Percentiles rank a stretch among this genome's conserved stretches.
Evolutionary conservation across 1,140 invertebrate species (phyloP).

Genomic region (Reticulitermes speratus): DNA sequence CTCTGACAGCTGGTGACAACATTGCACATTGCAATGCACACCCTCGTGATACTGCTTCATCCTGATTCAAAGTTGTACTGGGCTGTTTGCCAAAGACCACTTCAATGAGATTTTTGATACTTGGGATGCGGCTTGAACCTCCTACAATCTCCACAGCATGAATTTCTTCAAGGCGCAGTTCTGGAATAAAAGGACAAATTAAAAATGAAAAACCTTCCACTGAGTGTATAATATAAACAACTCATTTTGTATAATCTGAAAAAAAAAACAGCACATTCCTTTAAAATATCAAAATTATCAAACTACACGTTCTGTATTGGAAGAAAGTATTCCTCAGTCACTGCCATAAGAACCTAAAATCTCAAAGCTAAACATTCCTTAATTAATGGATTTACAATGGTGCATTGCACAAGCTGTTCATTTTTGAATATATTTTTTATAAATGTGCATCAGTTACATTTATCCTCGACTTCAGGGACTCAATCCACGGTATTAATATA

Average conservation of each 20-base stretch:
- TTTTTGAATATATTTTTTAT: no score
- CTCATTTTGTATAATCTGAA: not conserved
- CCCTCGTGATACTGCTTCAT: conserved; percentile 94
- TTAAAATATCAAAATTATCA: not conserved
- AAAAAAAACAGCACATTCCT: not conserved
- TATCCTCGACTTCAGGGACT: no score
- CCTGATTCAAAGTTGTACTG: conserved; percentile 96
- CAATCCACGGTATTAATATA: no score
- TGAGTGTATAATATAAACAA: conserved; percentile 15
- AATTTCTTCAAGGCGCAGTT: conserved; percentile 81
- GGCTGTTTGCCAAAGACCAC: conserved; percentile 82
- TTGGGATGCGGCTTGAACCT: conserved; percentile 90
- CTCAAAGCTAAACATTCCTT: no score
- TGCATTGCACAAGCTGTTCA: no score
- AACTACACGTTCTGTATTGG: no score
- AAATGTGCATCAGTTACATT: no score
- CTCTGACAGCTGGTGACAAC: conserved; percentile 92
- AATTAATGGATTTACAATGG: no score
- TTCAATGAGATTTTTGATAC: conserved; percentile 86
- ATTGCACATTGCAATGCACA: conserved; percentile 97
- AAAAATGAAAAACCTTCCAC: not conserved
- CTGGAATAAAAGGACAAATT: conserved; percentile 50
- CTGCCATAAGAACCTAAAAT: no score
- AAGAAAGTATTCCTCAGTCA: no score
- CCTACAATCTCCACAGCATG: conserved; percentile 95